Conservation (phyloP, 2,797 vertebrate genomes). For the Macroramphosus scolopax region DNA sequence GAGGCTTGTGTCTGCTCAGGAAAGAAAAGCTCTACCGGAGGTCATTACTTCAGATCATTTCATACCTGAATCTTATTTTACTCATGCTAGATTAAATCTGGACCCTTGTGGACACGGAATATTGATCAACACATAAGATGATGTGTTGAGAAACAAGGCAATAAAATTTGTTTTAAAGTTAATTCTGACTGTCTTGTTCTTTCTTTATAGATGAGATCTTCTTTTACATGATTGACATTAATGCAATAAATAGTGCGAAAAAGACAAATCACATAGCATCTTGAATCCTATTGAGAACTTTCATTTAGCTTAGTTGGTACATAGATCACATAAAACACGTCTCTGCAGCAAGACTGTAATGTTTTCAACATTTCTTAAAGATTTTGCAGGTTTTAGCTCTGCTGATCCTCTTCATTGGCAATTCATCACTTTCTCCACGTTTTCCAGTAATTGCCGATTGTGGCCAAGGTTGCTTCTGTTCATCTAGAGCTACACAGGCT, state of each 20-base stretch:
- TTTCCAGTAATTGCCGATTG: no score
- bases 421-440: no score
- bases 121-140: slow-evolving; percentile 12
- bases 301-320: slow-evolving; percentile 1
- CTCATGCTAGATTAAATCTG: neutral
- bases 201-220: neutral
- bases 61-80: neutral
- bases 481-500: no score
- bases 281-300: neutral
- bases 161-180: slow-evolving; percentile 45
- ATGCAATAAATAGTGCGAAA: slow-evolving; percentile 44
- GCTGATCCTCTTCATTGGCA: no score
- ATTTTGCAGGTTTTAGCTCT: no score
- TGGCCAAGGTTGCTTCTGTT: no score
- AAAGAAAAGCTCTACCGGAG: neutral
- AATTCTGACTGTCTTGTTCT: slow-evolving; percentile 1
- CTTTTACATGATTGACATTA: slow-evolving; percentile 15
- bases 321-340: no score
- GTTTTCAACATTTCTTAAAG: no score
- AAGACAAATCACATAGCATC: slow-evolving; percentile 4
- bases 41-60: slow-evolving; percentile 4
- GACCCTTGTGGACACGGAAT: slow-evolving; percentile 9
- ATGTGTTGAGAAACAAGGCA: slow-evolving; percentile 42
- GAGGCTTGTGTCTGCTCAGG: neutral
- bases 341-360: no score